phyloP scores from a whole-genome alignment of 2,888 invertebrate genomes.

The Torymus auratus region DNA sequence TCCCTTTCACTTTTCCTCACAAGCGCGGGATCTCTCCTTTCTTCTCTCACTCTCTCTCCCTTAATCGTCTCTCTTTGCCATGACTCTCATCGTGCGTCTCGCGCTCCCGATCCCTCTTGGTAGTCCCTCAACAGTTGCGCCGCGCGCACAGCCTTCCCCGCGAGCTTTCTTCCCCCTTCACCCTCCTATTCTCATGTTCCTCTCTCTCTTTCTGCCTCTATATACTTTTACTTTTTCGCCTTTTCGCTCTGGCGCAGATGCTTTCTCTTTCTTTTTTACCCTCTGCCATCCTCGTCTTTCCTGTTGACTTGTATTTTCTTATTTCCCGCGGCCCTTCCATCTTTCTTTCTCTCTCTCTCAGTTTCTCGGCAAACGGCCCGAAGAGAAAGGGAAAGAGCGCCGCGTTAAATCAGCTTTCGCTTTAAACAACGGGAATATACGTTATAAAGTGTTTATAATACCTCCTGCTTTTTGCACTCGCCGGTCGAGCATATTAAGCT shows the following conservation, averaged over 20 bases:
- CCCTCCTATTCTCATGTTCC: neutral
- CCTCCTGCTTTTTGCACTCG: neutral
- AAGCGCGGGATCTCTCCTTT: neutral
- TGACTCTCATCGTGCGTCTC: neutral
- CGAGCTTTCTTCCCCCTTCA: neutral
- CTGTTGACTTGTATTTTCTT: conserved; percentile 46
- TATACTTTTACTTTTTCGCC: conserved; percentile 52
- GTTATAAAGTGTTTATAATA: conserved; percentile 27
- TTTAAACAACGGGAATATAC: conserved; percentile 8
- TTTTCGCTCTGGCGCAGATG: too few species aligned
- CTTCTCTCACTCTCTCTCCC: conserved; percentile 18
- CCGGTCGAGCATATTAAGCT: neutral
- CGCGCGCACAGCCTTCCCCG: conserved; percentile 26
- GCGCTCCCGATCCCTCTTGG: conserved; percentile 38
- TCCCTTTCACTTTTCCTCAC: conserved; percentile 30
- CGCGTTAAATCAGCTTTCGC: conserved; percentile 27
- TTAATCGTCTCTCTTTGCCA: conserved; percentile 46
- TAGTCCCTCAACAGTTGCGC: conserved; percentile 47
- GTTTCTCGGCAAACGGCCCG: neutral
- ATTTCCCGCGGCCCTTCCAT: conserved; percentile 29
- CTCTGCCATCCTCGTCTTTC: conserved; percentile 2
- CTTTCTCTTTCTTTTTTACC: neutral
- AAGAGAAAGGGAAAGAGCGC: neutral
- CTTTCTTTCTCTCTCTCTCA: conserved; percentile 25
- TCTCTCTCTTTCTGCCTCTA: conserved; percentile 22